Evolutionary conservation across 2,888 invertebrate species (phyloP).

Genomic region (Ormyrus nitidulus): DNA sequence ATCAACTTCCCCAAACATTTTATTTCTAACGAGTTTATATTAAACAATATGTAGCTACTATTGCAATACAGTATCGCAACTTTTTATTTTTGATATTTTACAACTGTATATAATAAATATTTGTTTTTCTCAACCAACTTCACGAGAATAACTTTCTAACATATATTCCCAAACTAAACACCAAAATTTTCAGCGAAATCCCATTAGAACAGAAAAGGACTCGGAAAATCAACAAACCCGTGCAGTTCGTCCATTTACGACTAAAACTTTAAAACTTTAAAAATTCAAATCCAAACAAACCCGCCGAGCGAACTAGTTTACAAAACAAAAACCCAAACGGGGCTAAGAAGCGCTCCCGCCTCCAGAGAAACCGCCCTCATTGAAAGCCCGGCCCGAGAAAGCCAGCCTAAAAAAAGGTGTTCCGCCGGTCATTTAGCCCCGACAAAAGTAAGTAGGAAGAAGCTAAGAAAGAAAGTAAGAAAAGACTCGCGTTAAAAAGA

Average conservation of each 20-base stretch:
- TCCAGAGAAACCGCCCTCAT: slow-evolving; percentile 10
- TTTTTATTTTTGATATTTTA: too few species aligned
- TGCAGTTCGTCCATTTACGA: background rate
- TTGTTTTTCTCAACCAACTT: too few species aligned
- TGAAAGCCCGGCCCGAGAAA: background rate
- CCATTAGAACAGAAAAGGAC: too few species aligned
- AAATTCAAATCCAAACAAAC: background rate
- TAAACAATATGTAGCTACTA: too few species aligned
- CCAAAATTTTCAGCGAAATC: too few species aligned
- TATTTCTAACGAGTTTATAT: too few species aligned
- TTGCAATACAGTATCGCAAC: too few species aligned
- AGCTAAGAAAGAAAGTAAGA: background rate
- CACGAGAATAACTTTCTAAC: too few species aligned
- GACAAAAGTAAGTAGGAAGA: background rate
- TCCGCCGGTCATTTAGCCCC: slow-evolving; percentile 33
- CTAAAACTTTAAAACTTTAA: background rate
- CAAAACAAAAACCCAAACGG: background rate
- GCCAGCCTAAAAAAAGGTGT: background rate
- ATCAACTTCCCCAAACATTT: too few species aligned
- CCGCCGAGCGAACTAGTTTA: background rate
- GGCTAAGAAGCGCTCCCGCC: background rate
- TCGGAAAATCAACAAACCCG: too few species aligned
- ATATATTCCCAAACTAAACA: too few species aligned
- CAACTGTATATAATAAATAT: too few species aligned
- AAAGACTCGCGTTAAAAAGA: slow-evolving; percentile 20